These are phyloP conservation scores for Timema cristinae DNA, from an alignment of 2,888 invertebrate genomes.

Conservation along the genomic window DNA sequence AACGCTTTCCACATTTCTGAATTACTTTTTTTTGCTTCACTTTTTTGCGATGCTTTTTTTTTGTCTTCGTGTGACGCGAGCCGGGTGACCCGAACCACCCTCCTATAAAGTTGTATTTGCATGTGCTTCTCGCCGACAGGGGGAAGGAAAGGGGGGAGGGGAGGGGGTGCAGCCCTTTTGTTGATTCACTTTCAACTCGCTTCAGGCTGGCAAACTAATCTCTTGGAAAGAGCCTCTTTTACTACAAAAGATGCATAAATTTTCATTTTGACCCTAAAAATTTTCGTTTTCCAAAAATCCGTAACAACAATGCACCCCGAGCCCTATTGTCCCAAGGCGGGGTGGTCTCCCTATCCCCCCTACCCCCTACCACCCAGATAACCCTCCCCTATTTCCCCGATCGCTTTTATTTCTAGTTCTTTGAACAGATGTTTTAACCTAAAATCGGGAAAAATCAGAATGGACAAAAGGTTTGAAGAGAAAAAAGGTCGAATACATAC, in stretches of 20 bases:
- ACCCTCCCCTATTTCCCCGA: not conserved
- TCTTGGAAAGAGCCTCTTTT: conserved; percentile 36
- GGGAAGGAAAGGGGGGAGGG: conserved; percentile 1
- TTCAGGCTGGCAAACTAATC: conserved; percentile 34
- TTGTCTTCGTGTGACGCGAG: too few relatives aligned
- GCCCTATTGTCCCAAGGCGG: conserved; percentile 19
- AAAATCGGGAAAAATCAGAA: conserved; percentile 38
- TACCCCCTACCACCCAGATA: not conserved
- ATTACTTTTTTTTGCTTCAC: too few relatives aligned
- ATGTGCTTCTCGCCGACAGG: conserved; percentile 12
- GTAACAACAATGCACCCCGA: conserved; percentile 24
- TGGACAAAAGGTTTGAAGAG: conserved; percentile 33
- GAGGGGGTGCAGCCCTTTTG: conserved; percentile 17
- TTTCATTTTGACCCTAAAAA: conserved; percentile 34
- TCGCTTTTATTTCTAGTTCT: not conserved
- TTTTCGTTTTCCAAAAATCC: conserved; percentile 33
- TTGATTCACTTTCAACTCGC: conserved; percentile 14
- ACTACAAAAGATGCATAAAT: conserved; percentile 34
- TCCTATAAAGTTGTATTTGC: conserved; percentile 23
- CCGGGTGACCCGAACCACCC: too few relatives aligned
- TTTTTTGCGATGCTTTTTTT: too few relatives aligned
- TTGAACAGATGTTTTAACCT: conserved; percentile 38
- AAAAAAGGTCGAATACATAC: conserved; percentile 19
- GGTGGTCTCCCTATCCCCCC: not conserved
- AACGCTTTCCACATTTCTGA: too few relatives aligned